Evolutionary conservation across 2,888 invertebrate species (phyloP).

Genomic region (Drosophila picticornis): DNA sequence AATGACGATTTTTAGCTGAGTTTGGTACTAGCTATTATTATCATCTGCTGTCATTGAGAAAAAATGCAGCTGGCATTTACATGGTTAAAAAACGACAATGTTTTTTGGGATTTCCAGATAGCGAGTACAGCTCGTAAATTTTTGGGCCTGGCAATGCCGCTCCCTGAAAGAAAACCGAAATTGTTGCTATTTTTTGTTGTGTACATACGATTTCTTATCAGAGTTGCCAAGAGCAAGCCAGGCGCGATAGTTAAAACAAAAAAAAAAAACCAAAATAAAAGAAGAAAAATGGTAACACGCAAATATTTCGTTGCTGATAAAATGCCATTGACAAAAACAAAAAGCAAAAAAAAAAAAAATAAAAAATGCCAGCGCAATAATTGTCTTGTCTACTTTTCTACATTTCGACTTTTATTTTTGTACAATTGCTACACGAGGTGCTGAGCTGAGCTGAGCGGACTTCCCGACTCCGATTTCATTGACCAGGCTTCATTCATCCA

Average conservation of each 20-base stretch:
- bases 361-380: slow-evolving; percentile 30
- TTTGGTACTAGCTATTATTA: background rate
- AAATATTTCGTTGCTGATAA: slow-evolving; percentile 57
- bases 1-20: background rate
- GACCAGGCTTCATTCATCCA: slow-evolving; percentile 28
- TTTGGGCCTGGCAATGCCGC: slow-evolving; percentile 45
- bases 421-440: slow-evolving; percentile 31
- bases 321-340: slow-evolving; percentile 66
- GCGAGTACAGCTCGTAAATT: slow-evolving; percentile 12
- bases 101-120: slow-evolving; percentile 7
- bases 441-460: slow-evolving; percentile 1
- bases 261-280: background rate
- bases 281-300: slow-evolving; percentile 19
- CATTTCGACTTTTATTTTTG: slow-evolving; percentile 1
- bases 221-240: slow-evolving; percentile 32
- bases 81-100: slow-evolving; percentile 1
- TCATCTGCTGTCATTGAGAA: background rate
- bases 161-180: slow-evolving; percentile 10
- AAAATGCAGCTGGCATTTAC: slow-evolving; percentile 2
- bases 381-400: slow-evolving; percentile 35
- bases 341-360: background rate
- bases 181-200: slow-evolving; percentile 7
- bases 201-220: slow-evolving; percentile 41
- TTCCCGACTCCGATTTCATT: slow-evolving; percentile 1
- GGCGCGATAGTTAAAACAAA: slow-evolving; percentile 32